Evolutionary conservation across 2,888 invertebrate species (phyloP), one percentile per base, ranked within the genome.

Genomic region (Drosophila infuscata): DNA sequence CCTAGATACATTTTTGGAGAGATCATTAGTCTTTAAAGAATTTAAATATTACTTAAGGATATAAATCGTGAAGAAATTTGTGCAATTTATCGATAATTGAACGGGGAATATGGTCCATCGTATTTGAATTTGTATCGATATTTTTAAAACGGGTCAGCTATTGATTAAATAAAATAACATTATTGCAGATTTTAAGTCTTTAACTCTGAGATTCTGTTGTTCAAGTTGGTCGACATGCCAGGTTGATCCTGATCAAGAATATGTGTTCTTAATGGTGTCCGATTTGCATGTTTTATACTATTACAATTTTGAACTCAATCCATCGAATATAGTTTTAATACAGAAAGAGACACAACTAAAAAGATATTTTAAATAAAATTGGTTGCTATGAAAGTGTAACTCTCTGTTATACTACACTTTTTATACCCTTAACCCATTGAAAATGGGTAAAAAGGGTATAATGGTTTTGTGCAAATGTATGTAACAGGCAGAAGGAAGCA

Each of bases 1-100:
- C 97, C 92, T 96, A 17, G 5, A 38, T 4, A 4, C 3, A 25
- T 3, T 33, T 3, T 33, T 6, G 15, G 5, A n/a, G n/a, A 20
- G 15, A 15, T n/a, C 2, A 20, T 29, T 7, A 30, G 17, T 29
- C 20, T 25, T 3, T 3, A 20, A 7, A 6, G 20, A 20, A 2
- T 6, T 36, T 54, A 20, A 2, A 0, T 5, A 11, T 43, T 46
- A 25, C 3, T 25, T 15, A 46, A 7, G 20, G 12, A 20, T 43
- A 43, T 12, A 1, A 12, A 36, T 36, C 36, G 15, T 6, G 38
- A 38, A 3, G 38, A 38, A 17, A 17, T 17, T 17, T 38, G 9
- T 2, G 17, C 8, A 17, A n/a, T 0, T 41, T n/a, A 41, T 41
- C 9, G n/a, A 4, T 41, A 41, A n/a, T n/a, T 4, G 41, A n/a